Conservation (phyloP, 2,113 vertebrate species). For the Tauraco erythrolophus region DNA sequence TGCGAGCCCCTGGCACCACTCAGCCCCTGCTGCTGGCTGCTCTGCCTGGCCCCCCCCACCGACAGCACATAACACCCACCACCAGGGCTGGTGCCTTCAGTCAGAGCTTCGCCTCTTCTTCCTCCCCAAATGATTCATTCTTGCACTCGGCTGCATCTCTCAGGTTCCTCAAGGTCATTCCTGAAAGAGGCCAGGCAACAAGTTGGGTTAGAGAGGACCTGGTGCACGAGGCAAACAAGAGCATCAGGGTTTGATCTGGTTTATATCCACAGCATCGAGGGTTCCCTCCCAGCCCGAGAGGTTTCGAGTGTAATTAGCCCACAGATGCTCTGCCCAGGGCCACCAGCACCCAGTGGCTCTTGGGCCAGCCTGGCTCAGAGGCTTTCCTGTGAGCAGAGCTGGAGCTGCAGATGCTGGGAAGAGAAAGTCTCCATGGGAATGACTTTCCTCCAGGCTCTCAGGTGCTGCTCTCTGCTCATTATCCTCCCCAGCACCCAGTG, state of each 20-base stretch:
- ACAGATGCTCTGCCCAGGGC: not conserved
- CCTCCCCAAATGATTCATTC: not conserved
- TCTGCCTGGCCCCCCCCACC: rapidly evolving
- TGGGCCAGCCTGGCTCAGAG: not conserved
- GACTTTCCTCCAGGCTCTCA: rapidly evolving
- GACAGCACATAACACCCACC: not conserved
- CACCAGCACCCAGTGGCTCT: not conserved
- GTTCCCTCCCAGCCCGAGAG: not conserved
- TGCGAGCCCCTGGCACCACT: not conserved
- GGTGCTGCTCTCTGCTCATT: not conserved
- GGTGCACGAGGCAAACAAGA: rapidly evolving
- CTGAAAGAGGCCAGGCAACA: not conserved
- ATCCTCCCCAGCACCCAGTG: not conserved
- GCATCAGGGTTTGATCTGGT: not conserved
- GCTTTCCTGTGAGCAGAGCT: not conserved
- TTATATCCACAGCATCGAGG: rapidly evolving
- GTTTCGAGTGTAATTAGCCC: not conserved
- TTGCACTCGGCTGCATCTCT: not conserved
- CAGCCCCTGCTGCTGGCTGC: not conserved
- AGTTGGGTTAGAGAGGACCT: not conserved
- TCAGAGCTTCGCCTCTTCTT: not conserved
- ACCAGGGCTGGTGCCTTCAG: not conserved
- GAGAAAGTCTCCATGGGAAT: not conserved
- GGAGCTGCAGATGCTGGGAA: not conserved
- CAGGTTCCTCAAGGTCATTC: not conserved